A percentile compares a stretch with the other conserved stretches of the same genome.
Evolutionary conservation across 2,888 invertebrate species (phyloP).

Genomic region (Lissocephala sabroskyi): DNA sequence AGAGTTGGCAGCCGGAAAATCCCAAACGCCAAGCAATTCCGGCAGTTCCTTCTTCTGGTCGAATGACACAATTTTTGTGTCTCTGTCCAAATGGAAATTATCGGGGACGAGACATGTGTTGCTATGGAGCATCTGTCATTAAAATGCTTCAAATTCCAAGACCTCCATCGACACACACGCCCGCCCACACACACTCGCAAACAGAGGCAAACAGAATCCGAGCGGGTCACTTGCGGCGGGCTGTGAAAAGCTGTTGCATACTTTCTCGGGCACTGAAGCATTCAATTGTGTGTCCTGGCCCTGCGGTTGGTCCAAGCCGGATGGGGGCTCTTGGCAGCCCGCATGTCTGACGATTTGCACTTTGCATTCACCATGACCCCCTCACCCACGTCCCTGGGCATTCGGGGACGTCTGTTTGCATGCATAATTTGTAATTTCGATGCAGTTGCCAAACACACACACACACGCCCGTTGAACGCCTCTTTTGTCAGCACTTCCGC

Average conservation of each 20-base stretch:
- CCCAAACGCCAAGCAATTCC: too few relatives aligned
- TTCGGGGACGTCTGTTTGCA: slow-evolving; percentile 24
- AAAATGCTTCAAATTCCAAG: slow-evolving; percentile 27
- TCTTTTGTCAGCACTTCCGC: not conserved
- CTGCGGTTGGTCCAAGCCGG: slow-evolving; percentile 8
- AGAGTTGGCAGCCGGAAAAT: too few relatives aligned
- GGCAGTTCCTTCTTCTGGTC: too few relatives aligned
- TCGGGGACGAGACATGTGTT: too few relatives aligned
- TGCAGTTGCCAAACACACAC: not conserved
- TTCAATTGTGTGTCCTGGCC: slow-evolving; percentile 44
- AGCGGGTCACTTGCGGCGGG: too few relatives aligned
- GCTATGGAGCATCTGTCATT: slow-evolving; percentile 11
- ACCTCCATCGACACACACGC: slow-evolving; percentile 5
- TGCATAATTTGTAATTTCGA: slow-evolving; percentile 25
- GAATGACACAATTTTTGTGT: too few relatives aligned
- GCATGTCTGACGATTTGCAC: slow-evolving; percentile 1
- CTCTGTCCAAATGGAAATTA: too few relatives aligned
- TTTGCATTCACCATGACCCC: slow-evolving; percentile 3
- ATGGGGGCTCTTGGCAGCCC: not conserved
- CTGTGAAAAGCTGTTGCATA: slow-evolving; percentile 47
- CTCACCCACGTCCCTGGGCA: too few relatives aligned
- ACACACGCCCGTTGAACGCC: not conserved
- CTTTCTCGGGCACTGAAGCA: slow-evolving; percentile 44
- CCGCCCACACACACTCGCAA: not conserved
- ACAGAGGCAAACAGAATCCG: slow-evolving; percentile 17